Evolutionary conservation across 2,797 vertebrate species (phyloP), one percentile per base, ranked within the genome.

Genomic region (Brotula barbata): DNA sequence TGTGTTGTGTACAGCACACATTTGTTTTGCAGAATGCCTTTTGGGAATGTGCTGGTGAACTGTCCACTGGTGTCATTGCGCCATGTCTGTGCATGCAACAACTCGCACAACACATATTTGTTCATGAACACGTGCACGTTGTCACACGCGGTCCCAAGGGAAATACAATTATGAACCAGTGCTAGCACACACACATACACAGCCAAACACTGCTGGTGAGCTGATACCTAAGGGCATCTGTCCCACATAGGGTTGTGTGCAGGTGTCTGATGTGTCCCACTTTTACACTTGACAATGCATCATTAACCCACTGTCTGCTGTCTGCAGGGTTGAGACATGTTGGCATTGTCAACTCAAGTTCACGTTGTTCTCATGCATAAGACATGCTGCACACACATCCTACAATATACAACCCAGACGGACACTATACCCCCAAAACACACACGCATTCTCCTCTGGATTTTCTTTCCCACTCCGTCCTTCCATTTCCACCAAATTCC

Each of bases 221-320:
- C 56, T 58, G 44, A 37, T 58, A 84, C 70, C 73, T 65, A 65
- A 58, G 70, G 50, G 62, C 62, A 62, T 45, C 22, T 82, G 82
- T 84, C 87, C 84, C 77, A 85, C 64, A 79, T 77, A 63, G 51
- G 63, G 12, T 61, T 31, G 42, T 60, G 39, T 50, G 54, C 47
- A 34, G 64, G 46, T 55, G 52, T 19, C 37, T 40, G 36, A 71
- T 51, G 72, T 10, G 53, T 59, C 63, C 82, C 71, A 72, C 64
- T 84, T 81, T 80, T 63, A 57, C 13, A 19, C 74, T 64, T 57
- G 54, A 41, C 22, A 2, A 63, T 72, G 67, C 71, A 66, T 77
- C 69, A 54, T 75, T 73, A 75, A 78, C 67, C 28, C 40, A 6
- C 54, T 47, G 66, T 46, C 56, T 49, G 13, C 62, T 64, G 67